phyloP scores from a whole-genome alignment of 1,140 invertebrate genomes.

The Cotesia glomerata region DNA sequence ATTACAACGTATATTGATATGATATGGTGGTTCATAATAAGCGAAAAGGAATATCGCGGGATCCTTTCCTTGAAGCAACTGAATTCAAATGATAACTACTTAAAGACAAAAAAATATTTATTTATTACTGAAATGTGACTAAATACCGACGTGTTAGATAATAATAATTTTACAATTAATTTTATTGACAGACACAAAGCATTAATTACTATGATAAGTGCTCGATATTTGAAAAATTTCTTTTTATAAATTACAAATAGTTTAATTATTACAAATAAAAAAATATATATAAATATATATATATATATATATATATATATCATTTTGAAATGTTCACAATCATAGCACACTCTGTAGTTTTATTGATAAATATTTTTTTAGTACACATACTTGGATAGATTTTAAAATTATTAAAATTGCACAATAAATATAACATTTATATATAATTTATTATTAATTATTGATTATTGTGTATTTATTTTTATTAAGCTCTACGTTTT shows the following conservation, averaged over 20 bases:
- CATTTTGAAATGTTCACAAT: slow-evolving; percentile 50
- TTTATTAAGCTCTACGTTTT: neutral
- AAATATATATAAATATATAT: slow-evolving; percentile 44
- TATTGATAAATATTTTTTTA: slow-evolving; percentile 54
- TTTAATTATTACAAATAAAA: slow-evolving; percentile 31
- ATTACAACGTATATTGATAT: slow-evolving; percentile 2
- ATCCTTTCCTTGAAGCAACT: neutral
- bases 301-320: slow-evolving; percentile 44
- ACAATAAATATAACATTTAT: slow-evolving; percentile 4
- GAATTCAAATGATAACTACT: neutral
- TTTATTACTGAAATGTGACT: neutral
- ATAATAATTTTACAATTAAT: neutral
- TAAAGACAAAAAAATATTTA: neutral
- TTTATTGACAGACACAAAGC: too few species aligned
- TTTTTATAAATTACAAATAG: slow-evolving; percentile 39
- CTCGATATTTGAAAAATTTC: slow-evolving; percentile 30
- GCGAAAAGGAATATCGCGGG: neutral
- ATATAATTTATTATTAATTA: slow-evolving; percentile 33
- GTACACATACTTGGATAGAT: slow-evolving; percentile 43
- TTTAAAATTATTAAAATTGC: slow-evolving; percentile 6
- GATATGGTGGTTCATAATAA: neutral
- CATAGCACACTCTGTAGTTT: slow-evolving; percentile 48
- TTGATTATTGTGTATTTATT: neutral
- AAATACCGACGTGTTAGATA: slow-evolving; percentile 18
- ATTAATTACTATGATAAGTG: neutral